A percentile compares a stretch with the other conserved stretches of the same genome.
Evolutionary conservation across 2,888 invertebrate genomes (phyloP).

Genomic region (Diadegma fenestrale): DNA sequence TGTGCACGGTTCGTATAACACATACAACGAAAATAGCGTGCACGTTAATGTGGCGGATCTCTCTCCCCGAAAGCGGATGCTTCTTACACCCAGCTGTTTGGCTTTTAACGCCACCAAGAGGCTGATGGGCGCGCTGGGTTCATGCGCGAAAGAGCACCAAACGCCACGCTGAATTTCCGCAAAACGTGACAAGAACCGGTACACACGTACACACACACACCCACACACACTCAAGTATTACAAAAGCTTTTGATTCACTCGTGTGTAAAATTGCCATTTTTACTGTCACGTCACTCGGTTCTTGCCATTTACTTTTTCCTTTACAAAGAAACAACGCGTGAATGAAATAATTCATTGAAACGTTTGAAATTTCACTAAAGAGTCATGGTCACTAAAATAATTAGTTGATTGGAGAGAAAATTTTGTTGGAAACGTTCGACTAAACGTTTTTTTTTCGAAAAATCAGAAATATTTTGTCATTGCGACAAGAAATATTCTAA

Average conservation of each 20-base stretch:
- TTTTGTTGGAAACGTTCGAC: too few relatives aligned
- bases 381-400: too few relatives aligned
- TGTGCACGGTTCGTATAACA: slow-evolving; percentile 61
- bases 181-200: slow-evolving; percentile 23
- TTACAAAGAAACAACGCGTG: background rate
- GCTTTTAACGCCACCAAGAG: slow-evolving; percentile 66
- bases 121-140: slow-evolving; percentile 45
- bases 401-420: too few relatives aligned
- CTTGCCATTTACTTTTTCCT: background rate
- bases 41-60: slow-evolving; percentile 45
- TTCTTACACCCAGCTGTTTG: slow-evolving; percentile 66
- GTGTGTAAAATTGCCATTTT: slow-evolving; percentile 24
- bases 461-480: too few relatives aligned
- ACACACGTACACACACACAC: slow-evolving; percentile 1
- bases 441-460: too few relatives aligned
- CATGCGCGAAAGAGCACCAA: slow-evolving; percentile 61
- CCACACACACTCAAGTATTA: background rate
- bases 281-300: background rate
- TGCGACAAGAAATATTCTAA: too few relatives aligned
- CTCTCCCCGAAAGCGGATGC: slow-evolving; percentile 69
- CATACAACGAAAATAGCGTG: slow-evolving; percentile 56
- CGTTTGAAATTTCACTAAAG: background rate
- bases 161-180: slow-evolving; percentile 50
- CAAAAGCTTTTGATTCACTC: slow-evolving; percentile 18
- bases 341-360: background rate